Evolutionary conservation across 2,113 vertebrate genomes (phyloP).

Genomic region (Pachycephala philippinensis): DNA sequence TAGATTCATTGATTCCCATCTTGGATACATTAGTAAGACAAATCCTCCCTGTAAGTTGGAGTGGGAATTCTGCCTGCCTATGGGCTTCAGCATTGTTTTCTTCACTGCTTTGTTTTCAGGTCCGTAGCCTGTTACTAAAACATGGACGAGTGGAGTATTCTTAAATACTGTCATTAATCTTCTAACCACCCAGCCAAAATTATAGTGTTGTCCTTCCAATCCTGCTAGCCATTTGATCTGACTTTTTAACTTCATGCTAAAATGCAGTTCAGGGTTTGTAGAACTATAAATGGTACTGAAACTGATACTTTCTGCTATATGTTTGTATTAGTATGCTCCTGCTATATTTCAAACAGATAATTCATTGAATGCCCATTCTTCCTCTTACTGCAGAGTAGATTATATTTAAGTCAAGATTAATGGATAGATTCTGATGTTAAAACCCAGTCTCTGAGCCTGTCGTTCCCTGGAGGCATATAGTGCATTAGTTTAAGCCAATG

Average conservation of each 20-base stretch:
- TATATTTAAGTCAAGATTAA: slow-evolving; percentile 93
- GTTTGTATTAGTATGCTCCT: slow-evolving; percentile 60
- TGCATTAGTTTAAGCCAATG: slow-evolving; percentile 84
- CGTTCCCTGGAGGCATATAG: slow-evolving; percentile 79
- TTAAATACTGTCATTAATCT: background rate
- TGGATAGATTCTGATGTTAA: slow-evolving; percentile 82
- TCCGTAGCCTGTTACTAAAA: background rate
- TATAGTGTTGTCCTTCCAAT: background rate
- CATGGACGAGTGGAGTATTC: background rate
- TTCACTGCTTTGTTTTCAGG: background rate
- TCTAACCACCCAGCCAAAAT: background rate
- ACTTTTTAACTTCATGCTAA: background rate
- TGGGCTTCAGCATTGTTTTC: background rate
- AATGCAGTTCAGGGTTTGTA: background rate
- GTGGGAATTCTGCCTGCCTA: background rate
- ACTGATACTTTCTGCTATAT: slow-evolving; percentile 33
- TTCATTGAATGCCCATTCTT: slow-evolving; percentile 79
- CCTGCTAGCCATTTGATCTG: background rate
- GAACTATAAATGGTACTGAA: background rate
- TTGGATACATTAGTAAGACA: background rate
- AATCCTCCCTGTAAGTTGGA: background rate
- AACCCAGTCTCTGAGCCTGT: slow-evolving; percentile 78
- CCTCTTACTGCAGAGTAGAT: slow-evolving; percentile 77
- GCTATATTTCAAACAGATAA: slow-evolving; percentile 76
- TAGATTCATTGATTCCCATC: background rate